phyloP scores from a whole-genome alignment of 1,140 invertebrate genomes.

The Ditylenchus dipsaci region DNA sequence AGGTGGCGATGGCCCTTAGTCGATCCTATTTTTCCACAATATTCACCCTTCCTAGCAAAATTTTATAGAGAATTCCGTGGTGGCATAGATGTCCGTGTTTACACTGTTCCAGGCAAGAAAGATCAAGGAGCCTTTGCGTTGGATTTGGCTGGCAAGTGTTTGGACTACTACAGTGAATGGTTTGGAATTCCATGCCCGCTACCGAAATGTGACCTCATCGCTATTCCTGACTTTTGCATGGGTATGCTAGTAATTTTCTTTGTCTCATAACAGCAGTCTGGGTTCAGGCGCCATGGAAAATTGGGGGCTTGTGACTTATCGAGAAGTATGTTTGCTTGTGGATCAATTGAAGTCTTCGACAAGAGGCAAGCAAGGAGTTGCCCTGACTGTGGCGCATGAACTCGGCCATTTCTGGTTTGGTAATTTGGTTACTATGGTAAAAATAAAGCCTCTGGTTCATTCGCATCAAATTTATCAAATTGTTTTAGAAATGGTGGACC shows the following conservation, averaged over 20 bases:
- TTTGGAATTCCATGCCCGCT: conserved; percentile 75
- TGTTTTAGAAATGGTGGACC: conserved; percentile 62
- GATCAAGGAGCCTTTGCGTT: conserved; percentile 75
- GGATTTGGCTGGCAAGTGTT: conserved; percentile 69
- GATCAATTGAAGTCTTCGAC: conserved; percentile 67
- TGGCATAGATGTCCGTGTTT: conserved; percentile 67
- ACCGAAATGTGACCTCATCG: conserved; percentile 60
- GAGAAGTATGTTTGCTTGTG: conserved; percentile 73
- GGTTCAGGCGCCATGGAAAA: conserved; percentile 66
- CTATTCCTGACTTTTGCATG: conserved; percentile 56
- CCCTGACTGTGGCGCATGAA: conserved; percentile 79
- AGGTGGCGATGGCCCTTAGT: too few species aligned
- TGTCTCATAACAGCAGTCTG: too few species aligned
- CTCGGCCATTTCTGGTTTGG: conserved; percentile 69
- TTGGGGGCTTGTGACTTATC: conserved; percentile 86
- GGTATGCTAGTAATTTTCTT: too few species aligned
- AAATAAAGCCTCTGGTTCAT: neutral
- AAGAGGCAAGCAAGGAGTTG: conserved; percentile 67
- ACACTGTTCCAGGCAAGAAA: conserved; percentile 74
- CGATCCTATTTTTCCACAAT: neutral
- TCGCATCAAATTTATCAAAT: neutral
- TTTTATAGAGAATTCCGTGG: conserved; percentile 45
- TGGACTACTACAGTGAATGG: conserved; percentile 79
- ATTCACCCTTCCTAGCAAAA: neutral
- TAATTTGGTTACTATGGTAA: conserved; percentile 57